Evolutionary conservation across 53 echinoderm and acorn worm species (phyloP).

Genomic region (Mesocentrotus franciscanus): DNA sequence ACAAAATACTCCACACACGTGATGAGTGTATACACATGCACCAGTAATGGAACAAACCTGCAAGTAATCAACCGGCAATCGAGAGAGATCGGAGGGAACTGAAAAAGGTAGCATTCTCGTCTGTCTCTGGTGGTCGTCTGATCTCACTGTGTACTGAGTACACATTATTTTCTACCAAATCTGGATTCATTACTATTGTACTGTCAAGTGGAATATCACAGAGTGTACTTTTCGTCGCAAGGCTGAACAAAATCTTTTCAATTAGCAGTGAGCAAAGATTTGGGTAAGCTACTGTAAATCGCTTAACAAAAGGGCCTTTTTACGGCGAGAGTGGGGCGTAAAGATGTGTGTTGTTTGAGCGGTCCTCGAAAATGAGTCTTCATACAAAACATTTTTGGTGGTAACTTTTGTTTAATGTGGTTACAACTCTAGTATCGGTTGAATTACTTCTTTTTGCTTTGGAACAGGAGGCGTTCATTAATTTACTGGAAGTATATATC

Average conservation of each 20-base stretch:
- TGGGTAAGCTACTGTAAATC: slow-evolving; percentile 26
- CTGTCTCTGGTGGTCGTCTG: background rate
- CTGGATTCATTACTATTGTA: slow-evolving; percentile 40
- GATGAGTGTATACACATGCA: background rate
- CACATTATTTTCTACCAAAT: slow-evolving; percentile 25
- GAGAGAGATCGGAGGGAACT: slow-evolving; percentile 2
- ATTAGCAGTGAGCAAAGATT: slow-evolving; percentile 14
- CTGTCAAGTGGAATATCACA: slow-evolving; percentile 12
- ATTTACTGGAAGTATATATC: slow-evolving; percentile 17
- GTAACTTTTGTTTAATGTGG: background rate
- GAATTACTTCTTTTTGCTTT: background rate
- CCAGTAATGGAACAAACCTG: background rate
- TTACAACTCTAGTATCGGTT: background rate
- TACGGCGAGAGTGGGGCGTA: background rate
- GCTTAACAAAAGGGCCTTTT: background rate
- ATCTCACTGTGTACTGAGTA: background rate
- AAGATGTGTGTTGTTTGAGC: background rate
- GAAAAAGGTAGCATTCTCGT: background rate
- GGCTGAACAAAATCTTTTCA: background rate
- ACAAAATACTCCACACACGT: slow-evolving; percentile 1
- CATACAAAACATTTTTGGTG: background rate
- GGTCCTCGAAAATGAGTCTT: slow-evolving; percentile 27
- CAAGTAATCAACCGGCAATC: background rate
- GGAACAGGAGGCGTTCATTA: background rate
- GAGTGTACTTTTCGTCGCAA: slow-evolving; percentile 12